phyloP scores from a whole-genome alignment of 1,140 invertebrate genomes.

The Megathymus violae region DNA sequence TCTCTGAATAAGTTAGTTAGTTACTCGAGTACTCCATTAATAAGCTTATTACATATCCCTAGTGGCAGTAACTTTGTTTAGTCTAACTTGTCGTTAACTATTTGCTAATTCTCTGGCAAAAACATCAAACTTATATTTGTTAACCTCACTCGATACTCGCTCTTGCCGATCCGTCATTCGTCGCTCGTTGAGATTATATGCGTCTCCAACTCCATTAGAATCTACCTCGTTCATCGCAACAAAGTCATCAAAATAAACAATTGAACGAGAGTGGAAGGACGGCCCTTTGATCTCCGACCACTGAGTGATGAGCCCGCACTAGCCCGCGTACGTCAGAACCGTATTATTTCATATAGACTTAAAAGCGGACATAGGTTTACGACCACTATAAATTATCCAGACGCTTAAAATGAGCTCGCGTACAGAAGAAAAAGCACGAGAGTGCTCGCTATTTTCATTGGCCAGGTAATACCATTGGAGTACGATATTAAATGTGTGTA shows the following conservation, averaged over 20 bases:
- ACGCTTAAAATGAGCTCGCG: slow-evolving; percentile 45
- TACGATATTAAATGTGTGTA: slow-evolving; percentile 20
- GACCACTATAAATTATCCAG: slow-evolving; percentile 53
- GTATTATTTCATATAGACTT: slow-evolving; percentile 48
- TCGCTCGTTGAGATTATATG: slow-evolving; percentile 35
- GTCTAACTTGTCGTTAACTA: no score
- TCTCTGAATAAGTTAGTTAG: no score
- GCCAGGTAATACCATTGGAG: slow-evolving; percentile 46
- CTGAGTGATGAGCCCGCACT: slow-evolving; percentile 48
- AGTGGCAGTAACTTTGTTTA: no score
- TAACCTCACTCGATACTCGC: background rate
- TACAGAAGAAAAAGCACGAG: slow-evolving; percentile 40
- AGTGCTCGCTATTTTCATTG: slow-evolving; percentile 42
- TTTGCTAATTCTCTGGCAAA: no score
- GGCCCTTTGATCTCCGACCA: slow-evolving; percentile 52
- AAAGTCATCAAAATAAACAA: slow-evolving; percentile 62
- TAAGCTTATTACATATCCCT: no score
- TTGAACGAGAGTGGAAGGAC: slow-evolving; percentile 38
- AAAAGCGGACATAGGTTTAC: slow-evolving; percentile 56
- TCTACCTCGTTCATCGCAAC: slow-evolving; percentile 49
- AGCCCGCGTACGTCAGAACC: slow-evolving; percentile 44
- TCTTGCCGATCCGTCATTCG: slow-evolving; percentile 27
- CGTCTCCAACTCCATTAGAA: slow-evolving; percentile 45
- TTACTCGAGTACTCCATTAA: no score
- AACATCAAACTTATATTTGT: no score